Evolutionary conservation across 2,888 invertebrate genomes (phyloP).

Genomic region (Hemicrepidius hirtus): DNA sequence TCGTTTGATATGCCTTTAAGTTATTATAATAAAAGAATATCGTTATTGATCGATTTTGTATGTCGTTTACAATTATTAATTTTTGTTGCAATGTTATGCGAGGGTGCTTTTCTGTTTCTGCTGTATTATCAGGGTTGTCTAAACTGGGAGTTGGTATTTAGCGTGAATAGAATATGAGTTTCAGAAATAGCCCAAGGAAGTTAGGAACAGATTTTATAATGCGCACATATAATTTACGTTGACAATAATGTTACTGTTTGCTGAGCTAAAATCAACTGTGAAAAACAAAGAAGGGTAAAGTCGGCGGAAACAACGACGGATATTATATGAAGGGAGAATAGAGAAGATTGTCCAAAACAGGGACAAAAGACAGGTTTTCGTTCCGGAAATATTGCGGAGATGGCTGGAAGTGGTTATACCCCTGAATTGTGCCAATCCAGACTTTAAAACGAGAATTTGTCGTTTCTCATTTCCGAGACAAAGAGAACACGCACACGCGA

Average conservation of each 20-base stretch:
- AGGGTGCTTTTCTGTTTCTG: too few species aligned
- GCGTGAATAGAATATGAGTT: conserved; percentile 21
- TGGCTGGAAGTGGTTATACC: conserved; percentile 30
- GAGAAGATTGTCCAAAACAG: conserved; percentile 28
- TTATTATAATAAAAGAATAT: too few species aligned
- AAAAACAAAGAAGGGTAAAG: conserved; percentile 32
- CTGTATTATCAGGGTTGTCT: too few species aligned
- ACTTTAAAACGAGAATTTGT: conserved; percentile 36
- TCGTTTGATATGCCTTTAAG: too few species aligned
- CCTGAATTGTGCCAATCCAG: conserved; percentile 29
- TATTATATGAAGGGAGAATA: conserved; percentile 27
- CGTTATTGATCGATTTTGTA: too few species aligned
- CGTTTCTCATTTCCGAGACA: conserved; percentile 41
- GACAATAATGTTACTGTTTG: conserved; percentile 30
- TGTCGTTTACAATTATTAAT: too few species aligned
- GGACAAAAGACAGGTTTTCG: conserved; percentile 33
- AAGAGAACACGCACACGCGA: conserved; percentile 36
- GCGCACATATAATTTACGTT: conserved; percentile 27
- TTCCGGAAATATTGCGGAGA: conserved; percentile 27
- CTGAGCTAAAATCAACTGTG: conserved; percentile 26
- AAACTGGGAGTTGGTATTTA: too few species aligned
- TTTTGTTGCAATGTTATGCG: too few species aligned
- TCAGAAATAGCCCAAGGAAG: conserved; percentile 23
- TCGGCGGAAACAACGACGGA: conserved; percentile 23
- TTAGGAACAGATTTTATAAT: conserved; percentile 19